Conservation (phyloP, 2,888 invertebrate genomes). For the Melinaea menophilus region DNA sequence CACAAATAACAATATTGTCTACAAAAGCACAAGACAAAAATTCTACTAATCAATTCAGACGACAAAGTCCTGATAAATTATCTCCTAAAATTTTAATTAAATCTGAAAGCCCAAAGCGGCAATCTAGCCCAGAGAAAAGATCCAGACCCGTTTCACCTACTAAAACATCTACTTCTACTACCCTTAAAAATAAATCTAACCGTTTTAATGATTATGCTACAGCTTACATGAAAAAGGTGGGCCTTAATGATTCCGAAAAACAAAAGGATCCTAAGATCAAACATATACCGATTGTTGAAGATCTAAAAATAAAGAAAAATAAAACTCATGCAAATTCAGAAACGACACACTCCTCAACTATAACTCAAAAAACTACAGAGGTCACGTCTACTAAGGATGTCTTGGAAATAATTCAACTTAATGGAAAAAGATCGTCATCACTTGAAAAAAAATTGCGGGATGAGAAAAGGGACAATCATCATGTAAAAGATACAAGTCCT, state of each 20-base stretch:
- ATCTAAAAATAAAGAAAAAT: constrained; percentile 28
- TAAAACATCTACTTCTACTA: constrained; percentile 42
- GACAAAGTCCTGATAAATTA: constrained; percentile 56
- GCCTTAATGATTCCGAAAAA: constrained; percentile 59
- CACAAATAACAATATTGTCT: constrained; percentile 16
- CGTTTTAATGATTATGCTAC: constrained; percentile 70
- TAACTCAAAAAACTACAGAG: constrained; percentile 45
- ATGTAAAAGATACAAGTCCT: constrained; percentile 33
- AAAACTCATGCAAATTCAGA: constrained; percentile 39
- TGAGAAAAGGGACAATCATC: constrained; percentile 31
- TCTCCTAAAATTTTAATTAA: constrained; percentile 41
- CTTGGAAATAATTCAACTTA: constrained; percentile 51
- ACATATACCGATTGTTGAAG: constrained; percentile 25
- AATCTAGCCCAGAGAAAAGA: constrained; percentile 64
- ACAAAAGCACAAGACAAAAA: constrained; percentile 19
- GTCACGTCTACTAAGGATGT: constrained; percentile 55
- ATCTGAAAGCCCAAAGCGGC: constrained; percentile 54
- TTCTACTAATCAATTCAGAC: constrained; percentile 41
- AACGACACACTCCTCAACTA: constrained; percentile 43
- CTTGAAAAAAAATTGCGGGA: constrained; percentile 47
- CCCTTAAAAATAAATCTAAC: constrained; percentile 54
- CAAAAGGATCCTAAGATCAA: constrained; percentile 43
- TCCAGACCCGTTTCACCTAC: constrained; percentile 57
- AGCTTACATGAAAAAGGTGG: constrained; percentile 73
- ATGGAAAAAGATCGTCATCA: constrained; percentile 59